Evolutionary conservation across 2,888 invertebrate genomes (phyloP).

Genomic region (Busseola fusca): DNA sequence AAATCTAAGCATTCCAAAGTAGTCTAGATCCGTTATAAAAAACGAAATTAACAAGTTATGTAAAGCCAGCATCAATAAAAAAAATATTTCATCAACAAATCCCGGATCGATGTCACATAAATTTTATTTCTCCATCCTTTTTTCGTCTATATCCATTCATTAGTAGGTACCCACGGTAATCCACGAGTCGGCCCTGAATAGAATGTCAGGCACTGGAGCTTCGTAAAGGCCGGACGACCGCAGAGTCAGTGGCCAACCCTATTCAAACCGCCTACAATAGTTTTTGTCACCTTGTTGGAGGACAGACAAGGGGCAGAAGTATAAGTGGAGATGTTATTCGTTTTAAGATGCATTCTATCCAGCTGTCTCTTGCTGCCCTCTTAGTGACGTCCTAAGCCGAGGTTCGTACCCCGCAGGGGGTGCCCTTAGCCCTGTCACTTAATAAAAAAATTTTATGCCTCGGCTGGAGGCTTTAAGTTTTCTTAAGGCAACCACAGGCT

Average conservation of each 20-base stretch:
- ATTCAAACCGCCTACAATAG: slow-evolving; percentile 79
- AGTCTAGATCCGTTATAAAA: background rate
- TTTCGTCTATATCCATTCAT: slow-evolving; percentile 49
- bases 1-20: background rate
- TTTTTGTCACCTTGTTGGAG: slow-evolving; percentile 77
- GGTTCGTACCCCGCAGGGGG: too few relatives aligned
- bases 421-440: too few relatives aligned
- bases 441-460: too few relatives aligned
- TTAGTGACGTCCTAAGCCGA: too few relatives aligned
- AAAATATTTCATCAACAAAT: slow-evolving; percentile 13
- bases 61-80: background rate
- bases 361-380: too few relatives aligned
- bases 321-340: background rate
- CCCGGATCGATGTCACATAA: slow-evolving; percentile 41
- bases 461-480: too few relatives aligned
- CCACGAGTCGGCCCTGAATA: slow-evolving; percentile 64
- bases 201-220: slow-evolving; percentile 62
- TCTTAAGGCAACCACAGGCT: too few relatives aligned
- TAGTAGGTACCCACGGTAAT: slow-evolving; percentile 66
- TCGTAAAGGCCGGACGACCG: slow-evolving; percentile 75
- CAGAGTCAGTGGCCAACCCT: slow-evolving; percentile 70
- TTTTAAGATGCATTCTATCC: background rate
- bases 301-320: slow-evolving; percentile 44
- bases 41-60: background rate
- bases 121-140: slow-evolving; percentile 30